Evolutionary conservation across 2,888 invertebrate species (phyloP).

Genomic region (Noctua fimbriata): DNA sequence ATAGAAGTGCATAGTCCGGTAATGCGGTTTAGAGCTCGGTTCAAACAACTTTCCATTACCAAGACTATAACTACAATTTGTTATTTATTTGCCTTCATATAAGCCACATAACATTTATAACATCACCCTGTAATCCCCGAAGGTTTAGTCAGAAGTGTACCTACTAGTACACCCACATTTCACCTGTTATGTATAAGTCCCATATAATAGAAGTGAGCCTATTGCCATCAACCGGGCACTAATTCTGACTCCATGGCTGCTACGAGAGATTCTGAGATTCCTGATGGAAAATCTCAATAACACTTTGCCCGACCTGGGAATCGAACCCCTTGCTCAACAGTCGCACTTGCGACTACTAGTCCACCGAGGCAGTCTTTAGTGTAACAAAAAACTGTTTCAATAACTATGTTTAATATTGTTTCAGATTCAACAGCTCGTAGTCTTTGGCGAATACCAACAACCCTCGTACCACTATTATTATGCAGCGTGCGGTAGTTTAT

Average conservation of each 20-base stretch:
- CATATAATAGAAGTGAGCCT: background rate
- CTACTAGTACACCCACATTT: background rate
- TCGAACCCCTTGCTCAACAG: background rate
- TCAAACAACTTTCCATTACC: conserved; percentile 33
- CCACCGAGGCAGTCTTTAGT: background rate
- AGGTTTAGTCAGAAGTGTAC: background rate
- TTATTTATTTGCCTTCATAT: conserved; percentile 14
- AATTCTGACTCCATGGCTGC: background rate
- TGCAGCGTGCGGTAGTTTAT: conserved; percentile 85
- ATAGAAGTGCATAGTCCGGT: conserved; percentile 46
- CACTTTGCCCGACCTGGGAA: background rate
- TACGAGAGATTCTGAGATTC: background rate
- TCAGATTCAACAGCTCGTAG: conserved; percentile 77
- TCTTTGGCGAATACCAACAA: conserved; percentile 77
- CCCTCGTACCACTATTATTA: conserved; percentile 76
- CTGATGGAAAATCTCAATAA: background rate
- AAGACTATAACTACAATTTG: conserved; percentile 18
- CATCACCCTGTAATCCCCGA: background rate
- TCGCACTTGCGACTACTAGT: background rate
- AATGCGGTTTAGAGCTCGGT: conserved; percentile 40
- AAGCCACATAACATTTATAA: background rate
- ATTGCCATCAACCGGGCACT: background rate
- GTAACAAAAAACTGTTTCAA: conserved; percentile 2
- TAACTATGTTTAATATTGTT: conserved; percentile 73
- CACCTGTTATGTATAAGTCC: background rate